Evolutionary conservation across 1,140 invertebrate species (phyloP), one percentile per base, ranked within the genome.

Genomic region (Pygmarrhopalites habei): DNA sequence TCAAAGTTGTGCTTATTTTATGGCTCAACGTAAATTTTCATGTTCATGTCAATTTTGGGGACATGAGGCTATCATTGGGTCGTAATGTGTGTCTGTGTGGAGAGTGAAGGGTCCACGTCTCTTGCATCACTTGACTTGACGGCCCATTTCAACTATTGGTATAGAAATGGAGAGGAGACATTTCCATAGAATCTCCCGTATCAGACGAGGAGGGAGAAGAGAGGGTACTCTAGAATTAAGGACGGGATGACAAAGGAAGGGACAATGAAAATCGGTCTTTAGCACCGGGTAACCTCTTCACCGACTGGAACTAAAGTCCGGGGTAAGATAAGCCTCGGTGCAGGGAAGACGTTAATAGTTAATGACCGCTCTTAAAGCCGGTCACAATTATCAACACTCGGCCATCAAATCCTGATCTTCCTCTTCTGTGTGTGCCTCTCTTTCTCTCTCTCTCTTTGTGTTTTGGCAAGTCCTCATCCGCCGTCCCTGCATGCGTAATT

Each of bases 321-420:
- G 44, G 28, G 12, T 23, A 49, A 60, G 58, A 60, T 60, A 60
- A 60, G 47, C 32, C 49, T 26, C 23, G 7, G 44, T 10, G 7
- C 7, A 21, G 49, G 58, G 51, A 65, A 65, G 63, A 65, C 63
- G 63, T 65, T 65, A 65, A 65, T 64, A 58, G 51, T 65, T 65
- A 65, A 65, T 65, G 64, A 65, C 64, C 64, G 41, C 44, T 44
- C 52, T 39, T 60, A 56, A 61, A 23, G 3, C 57, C 47, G 30
- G 30, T 65, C 41, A 60, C 64, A 65, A 65, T 65, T 65, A 65
- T 58, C 56, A 47, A 65, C 64, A 65, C 64, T 65, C 64, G 60
- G 10, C 64, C 64, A 65, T 65, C 58, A 61, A 60, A 61, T 30
- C 29, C 44, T 23, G 30, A 52, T 35, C 32, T 35, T 15, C 32